Conservation (phyloP, 2,113 vertebrate species). For the Edolisoma coerulescens region DNA sequence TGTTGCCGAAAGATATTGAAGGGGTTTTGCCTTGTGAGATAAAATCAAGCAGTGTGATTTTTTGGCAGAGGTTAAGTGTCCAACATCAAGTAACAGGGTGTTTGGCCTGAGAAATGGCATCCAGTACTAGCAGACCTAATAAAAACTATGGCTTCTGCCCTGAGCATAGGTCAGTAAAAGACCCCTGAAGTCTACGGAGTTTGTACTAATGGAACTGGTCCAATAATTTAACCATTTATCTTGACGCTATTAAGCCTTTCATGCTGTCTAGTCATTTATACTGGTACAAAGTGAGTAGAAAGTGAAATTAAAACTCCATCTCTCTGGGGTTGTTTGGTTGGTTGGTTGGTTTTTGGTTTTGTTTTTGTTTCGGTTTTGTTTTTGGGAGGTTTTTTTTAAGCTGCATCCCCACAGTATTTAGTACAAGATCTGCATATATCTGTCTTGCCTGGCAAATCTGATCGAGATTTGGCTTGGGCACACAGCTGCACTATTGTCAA, state of each 20-base stretch:
- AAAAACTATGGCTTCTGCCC: background rate
- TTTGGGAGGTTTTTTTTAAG: background rate
- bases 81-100: background rate
- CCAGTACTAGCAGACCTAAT: background rate
- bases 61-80: constrained; percentile 19
- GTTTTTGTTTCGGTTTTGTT: background rate
- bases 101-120: background rate
- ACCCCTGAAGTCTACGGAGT: background rate
- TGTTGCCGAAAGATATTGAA: constrained; percentile 50
- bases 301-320: background rate
- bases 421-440: background rate
- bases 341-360: background rate
- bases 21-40: constrained; percentile 23
- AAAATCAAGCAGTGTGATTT: constrained; percentile 17
- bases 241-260: background rate
- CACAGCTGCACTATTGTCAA: background rate
- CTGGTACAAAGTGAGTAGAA: background rate
- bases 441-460: background rate
- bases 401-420: background rate
- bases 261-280: background rate
- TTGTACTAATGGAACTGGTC: background rate
- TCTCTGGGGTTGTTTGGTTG: background rate
- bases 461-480: background rate
- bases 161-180: background rate
- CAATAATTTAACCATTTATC: background rate